Conservation (phyloP, 2,113 vertebrate species). For the Spizaetus ornatus region DNA sequence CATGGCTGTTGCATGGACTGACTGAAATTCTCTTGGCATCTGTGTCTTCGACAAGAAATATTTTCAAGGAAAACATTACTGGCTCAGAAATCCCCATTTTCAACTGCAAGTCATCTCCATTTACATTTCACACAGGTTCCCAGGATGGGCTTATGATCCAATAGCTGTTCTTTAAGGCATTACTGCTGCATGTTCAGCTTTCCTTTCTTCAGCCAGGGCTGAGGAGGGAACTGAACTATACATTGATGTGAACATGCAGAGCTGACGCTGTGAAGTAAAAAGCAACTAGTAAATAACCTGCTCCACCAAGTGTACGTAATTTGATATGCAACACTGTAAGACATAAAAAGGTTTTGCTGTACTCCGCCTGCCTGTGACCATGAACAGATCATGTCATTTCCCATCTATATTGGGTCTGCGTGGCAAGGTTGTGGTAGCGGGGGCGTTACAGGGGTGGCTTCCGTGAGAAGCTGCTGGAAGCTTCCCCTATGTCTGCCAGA, state of each 20-base stretch:
- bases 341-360: rapidly evolving
- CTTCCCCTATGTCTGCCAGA: too few species aligned
- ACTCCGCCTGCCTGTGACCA: not conserved
- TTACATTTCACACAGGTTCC: not conserved
- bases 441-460: too few species aligned
- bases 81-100: not conserved
- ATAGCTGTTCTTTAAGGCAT: not conserved
- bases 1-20: rapidly evolving
- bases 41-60: not conserved
- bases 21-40: not conserved
- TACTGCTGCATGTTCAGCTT: not conserved
- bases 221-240: not conserved
- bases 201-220: not conserved
- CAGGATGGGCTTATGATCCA: not conserved
- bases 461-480: too few species aligned
- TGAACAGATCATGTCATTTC: rapidly evolving
- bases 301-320: not conserved
- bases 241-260: rapidly evolving
- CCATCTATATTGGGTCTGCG: not conserved
- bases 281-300: not conserved
- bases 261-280: not conserved
- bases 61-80: not conserved
- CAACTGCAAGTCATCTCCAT: not conserved
- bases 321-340: not conserved
- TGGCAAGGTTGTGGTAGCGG: too few species aligned